Percentiles rank a stretch among this genome's conserved stretches.
Conservation (phyloP, 2,113 vertebrate genomes). For the Machaerirhynchus nigripectus region DNA sequence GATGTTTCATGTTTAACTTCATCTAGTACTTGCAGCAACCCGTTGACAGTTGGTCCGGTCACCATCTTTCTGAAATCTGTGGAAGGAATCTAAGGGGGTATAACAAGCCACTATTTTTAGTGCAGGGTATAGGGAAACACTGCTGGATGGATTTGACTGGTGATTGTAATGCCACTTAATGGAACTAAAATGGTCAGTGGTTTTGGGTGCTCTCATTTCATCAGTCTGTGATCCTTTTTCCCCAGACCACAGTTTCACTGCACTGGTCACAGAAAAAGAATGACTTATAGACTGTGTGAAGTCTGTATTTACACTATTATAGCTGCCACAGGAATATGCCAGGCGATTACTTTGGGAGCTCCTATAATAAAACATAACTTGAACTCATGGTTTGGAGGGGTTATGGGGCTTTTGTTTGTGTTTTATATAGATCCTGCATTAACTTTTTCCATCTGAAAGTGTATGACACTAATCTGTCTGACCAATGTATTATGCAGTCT, state of each 20-base stretch:
- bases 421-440: not conserved
- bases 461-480: not conserved
- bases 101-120: not conserved
- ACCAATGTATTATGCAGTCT: not conserved
- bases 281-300: not conserved
- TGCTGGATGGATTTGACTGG: not conserved
- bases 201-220: not conserved
- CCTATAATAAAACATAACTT: not conserved
- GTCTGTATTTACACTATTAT: not conserved
- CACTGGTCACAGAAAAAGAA: not conserved
- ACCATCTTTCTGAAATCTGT: not conserved
- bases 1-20: not conserved
- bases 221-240: not conserved
- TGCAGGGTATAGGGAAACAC: not conserved
- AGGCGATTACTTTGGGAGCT: not conserved
- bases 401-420: not conserved
- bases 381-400: not conserved
- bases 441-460: not conserved
- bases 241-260: not conserved
- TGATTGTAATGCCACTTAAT: not conserved
- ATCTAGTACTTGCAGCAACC: not conserved
- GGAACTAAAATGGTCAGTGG: not conserved
- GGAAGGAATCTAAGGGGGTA: not conserved
- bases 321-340: not conserved
- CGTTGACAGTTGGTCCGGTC: accelerated